A percentile compares a stretch with the other conserved stretches of the same genome.
phyloP scores from a whole-genome alignment of 1,140 invertebrate genomes.

The Atta texana region DNA sequence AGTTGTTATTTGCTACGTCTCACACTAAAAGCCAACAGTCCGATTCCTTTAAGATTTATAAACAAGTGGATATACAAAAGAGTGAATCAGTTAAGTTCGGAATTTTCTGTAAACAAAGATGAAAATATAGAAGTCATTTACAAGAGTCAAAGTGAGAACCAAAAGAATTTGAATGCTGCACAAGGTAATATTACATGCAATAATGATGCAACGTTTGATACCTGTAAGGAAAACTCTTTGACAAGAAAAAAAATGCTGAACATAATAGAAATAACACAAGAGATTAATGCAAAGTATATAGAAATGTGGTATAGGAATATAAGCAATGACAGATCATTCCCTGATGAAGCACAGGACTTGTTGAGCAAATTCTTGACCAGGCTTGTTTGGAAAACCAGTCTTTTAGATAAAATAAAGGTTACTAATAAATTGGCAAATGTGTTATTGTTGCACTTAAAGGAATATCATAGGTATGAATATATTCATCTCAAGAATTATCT shows the following conservation, averaged over 20 bases:
- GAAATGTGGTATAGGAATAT: conserved; percentile 81
- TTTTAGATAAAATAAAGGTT: conserved; percentile 78
- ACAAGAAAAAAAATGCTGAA: conserved; percentile 53
- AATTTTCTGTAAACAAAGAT: conserved; percentile 15
- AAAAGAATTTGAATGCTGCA: conserved; percentile 11
- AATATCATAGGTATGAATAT: conserved; percentile 79
- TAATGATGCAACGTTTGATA: conserved; percentile 5
- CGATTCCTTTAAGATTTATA: conserved; percentile 74
- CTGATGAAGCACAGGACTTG: conserved; percentile 75
- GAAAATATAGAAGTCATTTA: neutral
- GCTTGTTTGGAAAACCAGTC: conserved; percentile 71
- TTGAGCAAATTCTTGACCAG: conserved; percentile 76
- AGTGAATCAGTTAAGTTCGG: conserved; percentile 26
- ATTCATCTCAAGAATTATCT: neutral
- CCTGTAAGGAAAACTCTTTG: conserved; percentile 12
- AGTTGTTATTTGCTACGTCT: conserved; percentile 79
- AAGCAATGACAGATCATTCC: conserved; percentile 79
- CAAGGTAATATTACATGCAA: conserved; percentile 28
- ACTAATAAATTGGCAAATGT: conserved; percentile 81
- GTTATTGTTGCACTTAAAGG: conserved; percentile 82
- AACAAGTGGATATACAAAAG: conserved; percentile 72
- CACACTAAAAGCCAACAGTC: conserved; percentile 78
- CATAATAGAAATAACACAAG: conserved; percentile 71
- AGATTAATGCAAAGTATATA: conserved; percentile 79
- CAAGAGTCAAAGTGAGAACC: conserved; percentile 6